Evolutionary conservation across 1,140 invertebrate genomes (phyloP), one percentile per base, ranked within the genome.

Genomic region (Microplitis mediator): DNA sequence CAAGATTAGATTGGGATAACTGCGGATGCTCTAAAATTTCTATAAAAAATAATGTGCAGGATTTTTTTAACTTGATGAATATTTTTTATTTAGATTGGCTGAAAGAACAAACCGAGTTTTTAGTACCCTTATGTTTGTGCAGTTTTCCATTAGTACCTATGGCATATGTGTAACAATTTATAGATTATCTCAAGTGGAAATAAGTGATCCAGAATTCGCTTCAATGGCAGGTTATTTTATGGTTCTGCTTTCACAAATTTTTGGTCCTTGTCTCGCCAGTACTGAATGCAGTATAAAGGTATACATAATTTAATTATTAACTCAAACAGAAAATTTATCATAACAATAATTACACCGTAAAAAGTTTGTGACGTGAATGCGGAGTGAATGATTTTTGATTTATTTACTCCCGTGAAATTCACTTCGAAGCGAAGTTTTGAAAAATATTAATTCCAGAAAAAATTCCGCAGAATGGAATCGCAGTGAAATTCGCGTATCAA

Each of bases 21-120:
- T 23, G 23, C 23, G 23, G 23, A n/a, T n/a, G 23, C 23, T 23
- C 23, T 23, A 23, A 23, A 23, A 23, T 23, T 23, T 23, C 23
- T n/a, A n/a, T n/a, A n/a, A n/a, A n/a, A n/a, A n/a, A n/a, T n/a
- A n/a, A n/a, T n/a, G n/a, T n/a, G n/a, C n/a, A n/a, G n/a, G n/a
- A n/a, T n/a, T n/a, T n/a, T n/a, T n/a, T n/a, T n/a, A n/a, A n/a
- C n/a, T n/a, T n/a, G n/a, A n/a, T n/a, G n/a, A n/a, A n/a, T n/a
- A n/a, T 9, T 51, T n/a, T 45, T 60, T 2, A 62, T 36, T 4
- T 34, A 72, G 64, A 34, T 67, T 67, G 35, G 71, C 71, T 50
- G n/a, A 67, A 36, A 52, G 0, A 51, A 50, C 51, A n/a, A 72
- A 72, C 35, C 23, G 51, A 35, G 11, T 68, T 4, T 72, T 72